These are phyloP conservation scores for Drosophila bipectinata DNA, from an alignment of 1,140 invertebrate genomes.

Conservation along the genomic window DNA sequence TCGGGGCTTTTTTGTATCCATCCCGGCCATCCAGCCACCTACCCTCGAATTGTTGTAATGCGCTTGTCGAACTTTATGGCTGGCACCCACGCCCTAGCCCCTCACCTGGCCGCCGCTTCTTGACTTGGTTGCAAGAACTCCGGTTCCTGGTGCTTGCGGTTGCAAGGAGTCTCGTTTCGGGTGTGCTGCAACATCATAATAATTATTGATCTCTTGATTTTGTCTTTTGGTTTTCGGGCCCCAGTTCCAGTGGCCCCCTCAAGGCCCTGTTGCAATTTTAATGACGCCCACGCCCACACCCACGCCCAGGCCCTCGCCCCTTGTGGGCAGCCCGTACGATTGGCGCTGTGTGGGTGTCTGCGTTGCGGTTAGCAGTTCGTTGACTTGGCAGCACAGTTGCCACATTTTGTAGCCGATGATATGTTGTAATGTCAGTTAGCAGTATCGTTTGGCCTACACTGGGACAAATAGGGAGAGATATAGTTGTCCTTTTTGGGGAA, in stretches of 20 bases:
- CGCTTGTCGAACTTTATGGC: constrained; percentile 80
- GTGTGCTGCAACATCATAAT: constrained; percentile 76
- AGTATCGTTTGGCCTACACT: constrained; percentile 30
- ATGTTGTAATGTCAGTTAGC: constrained; percentile 65
- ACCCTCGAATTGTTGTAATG: constrained; percentile 71
- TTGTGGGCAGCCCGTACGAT: constrained; percentile 4
- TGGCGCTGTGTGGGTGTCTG: constrained; percentile 24
- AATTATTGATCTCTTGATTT: constrained; percentile 83
- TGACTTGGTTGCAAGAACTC: constrained; percentile 50
- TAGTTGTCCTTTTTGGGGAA: no score
- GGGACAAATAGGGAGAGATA: neutral
- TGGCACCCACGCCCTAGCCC: constrained; percentile 30
- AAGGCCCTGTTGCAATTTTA: constrained; percentile 78
- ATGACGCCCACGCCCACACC: constrained; percentile 61
- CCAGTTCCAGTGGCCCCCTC: constrained; percentile 27
- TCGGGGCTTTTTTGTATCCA: constrained; percentile 14
- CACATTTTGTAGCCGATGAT: constrained; percentile 58
- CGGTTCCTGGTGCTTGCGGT: constrained; percentile 26
- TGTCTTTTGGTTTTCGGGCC: constrained; percentile 52
- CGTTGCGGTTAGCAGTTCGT: constrained; percentile 77
- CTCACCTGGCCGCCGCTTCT: constrained; percentile 13
- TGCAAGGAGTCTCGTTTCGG: constrained; percentile 46
- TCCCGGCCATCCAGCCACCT: no score
- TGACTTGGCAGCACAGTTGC: constrained; percentile 74
- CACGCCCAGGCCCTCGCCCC: constrained; percentile 8